Evolutionary conservation across 37 sponge, comb jelly and placozoan genomes (phyloP).

Genomic region (Aphrocallistes beatrix): DNA sequence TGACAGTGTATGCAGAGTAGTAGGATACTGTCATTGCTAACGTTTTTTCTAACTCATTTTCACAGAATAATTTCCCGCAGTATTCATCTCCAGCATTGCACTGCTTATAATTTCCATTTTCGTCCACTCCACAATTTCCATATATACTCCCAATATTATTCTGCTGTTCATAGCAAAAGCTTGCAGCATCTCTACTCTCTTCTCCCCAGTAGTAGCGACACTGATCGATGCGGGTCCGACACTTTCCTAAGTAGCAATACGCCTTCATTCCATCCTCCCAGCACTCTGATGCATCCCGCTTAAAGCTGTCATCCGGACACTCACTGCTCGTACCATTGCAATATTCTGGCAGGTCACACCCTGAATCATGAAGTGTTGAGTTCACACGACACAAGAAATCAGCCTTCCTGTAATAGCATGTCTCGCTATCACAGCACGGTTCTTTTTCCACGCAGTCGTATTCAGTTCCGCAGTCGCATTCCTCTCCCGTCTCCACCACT

Average conservation of each 20-base stretch:
- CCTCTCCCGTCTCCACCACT: not conserved
- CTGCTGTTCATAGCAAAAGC: not conserved
- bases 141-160: slow-evolving; percentile 4
- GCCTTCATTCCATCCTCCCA: not conserved
- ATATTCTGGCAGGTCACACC: slow-evolving; percentile 11
- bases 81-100: not conserved
- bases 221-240: not conserved
- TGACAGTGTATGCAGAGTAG: not conserved
- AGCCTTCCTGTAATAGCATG: not conserved
- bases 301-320: slow-evolving; percentile 8
- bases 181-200: not conserved
- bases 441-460: not conserved
- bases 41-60: not conserved
- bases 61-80: not conserved
- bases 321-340: not conserved
- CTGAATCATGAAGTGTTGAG: not conserved
- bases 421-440: not conserved
- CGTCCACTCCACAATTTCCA: not conserved
- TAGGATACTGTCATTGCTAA: not conserved
- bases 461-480: slow-evolving; percentile 6
- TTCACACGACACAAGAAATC: not conserved
- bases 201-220: slow-evolving; percentile 8
- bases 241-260: slow-evolving; percentile 3
- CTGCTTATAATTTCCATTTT: not conserved
- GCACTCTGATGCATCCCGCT: not conserved